Evolutionary conservation across 2,888 invertebrate genomes (phyloP).

Genomic region (Drosophila incognita): DNA sequence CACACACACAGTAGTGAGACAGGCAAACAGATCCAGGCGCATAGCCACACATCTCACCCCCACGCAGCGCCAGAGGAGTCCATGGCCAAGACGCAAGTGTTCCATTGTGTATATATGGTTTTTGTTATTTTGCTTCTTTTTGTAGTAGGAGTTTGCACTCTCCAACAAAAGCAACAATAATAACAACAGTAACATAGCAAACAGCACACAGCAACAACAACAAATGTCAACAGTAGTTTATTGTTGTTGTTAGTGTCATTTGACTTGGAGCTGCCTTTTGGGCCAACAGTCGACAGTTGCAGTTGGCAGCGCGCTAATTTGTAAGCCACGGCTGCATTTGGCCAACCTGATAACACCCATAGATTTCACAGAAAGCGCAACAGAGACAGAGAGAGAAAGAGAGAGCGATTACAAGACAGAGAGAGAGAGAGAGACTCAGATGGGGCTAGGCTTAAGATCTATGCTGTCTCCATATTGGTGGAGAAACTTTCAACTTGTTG

Average conservation of each 20-base stretch:
- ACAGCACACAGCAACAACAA: slow-evolving; percentile 61
- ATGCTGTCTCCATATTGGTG: slow-evolving; percentile 69
- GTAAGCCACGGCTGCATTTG: slow-evolving; percentile 74
- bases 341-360: slow-evolving; percentile 69
- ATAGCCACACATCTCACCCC: slow-evolving; percentile 63
- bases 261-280: slow-evolving; percentile 76
- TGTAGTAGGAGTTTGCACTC: slow-evolving; percentile 57
- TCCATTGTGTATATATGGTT: slow-evolving; percentile 65
- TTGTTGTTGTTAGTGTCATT: slow-evolving; percentile 80
- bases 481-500: slow-evolving; percentile 69
- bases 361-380: slow-evolving; percentile 41
- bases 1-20: slow-evolving; percentile 33
- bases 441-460: slow-evolving; percentile 30
- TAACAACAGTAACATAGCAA: slow-evolving; percentile 43
- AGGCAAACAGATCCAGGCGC: slow-evolving; percentile 29
- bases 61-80: slow-evolving; percentile 73
- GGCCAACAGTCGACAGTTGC: slow-evolving; percentile 68
- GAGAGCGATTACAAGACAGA: neutral
- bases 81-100: slow-evolving; percentile 66
- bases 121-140: slow-evolving; percentile 20
- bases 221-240: slow-evolving; percentile 79
- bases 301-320: slow-evolving; percentile 79
- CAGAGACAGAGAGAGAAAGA: slow-evolving; percentile 3
- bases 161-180: slow-evolving; percentile 29
- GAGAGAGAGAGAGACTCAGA: neutral